These are phyloP conservation scores for Sebastes minor DNA, from an alignment of 2,797 vertebrate species.

Conservation along the genomic window DNA sequence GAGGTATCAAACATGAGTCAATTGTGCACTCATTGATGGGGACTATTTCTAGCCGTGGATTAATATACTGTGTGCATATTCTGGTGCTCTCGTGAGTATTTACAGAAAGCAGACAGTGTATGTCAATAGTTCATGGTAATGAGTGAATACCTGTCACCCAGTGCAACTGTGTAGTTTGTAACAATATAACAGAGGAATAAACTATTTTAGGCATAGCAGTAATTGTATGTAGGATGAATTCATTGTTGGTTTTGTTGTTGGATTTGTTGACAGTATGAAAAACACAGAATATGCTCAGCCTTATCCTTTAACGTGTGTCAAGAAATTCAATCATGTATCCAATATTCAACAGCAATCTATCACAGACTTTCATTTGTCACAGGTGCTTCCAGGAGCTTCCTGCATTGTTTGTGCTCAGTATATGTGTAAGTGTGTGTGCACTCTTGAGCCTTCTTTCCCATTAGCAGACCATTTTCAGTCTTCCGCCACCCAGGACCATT, in stretches of 20 bases:
- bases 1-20: not conserved
- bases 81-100: not conserved
- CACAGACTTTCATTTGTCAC: constrained; percentile 8
- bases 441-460: constrained; percentile 33
- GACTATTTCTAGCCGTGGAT: not conserved
- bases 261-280: not conserved
- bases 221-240: not conserved
- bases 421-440: not conserved
- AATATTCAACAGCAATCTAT: not conserved
- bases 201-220: not conserved
- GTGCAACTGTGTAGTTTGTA: not conserved
- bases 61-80: not conserved
- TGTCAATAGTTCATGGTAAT: not conserved
- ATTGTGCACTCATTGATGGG: not conserved
- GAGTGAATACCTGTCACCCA: not conserved
- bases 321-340: not conserved
- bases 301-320: not conserved
- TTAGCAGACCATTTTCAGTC: constrained; percentile 47
- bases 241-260: not conserved
- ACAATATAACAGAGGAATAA: not conserved
- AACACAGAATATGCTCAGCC: not conserved
- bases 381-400: constrained; percentile 31
- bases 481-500: constrained; percentile 24
- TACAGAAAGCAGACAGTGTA: not conserved
- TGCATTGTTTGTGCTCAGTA: constrained; percentile 15